Conservation (phyloP, 2,797 vertebrate genomes). For the Thunnus albacares region DNA sequence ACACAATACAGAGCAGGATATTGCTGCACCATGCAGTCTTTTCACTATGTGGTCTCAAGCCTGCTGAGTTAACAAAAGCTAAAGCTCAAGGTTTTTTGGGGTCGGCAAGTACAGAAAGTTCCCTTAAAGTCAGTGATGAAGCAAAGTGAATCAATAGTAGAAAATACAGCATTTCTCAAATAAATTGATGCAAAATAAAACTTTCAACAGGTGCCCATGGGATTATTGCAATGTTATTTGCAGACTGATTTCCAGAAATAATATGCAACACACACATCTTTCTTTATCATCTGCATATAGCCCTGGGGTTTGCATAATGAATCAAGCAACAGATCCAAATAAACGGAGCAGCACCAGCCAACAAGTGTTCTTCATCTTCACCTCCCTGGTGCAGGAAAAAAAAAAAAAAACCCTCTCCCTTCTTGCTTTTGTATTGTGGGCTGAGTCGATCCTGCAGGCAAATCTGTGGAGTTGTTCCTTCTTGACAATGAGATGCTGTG, state of each 20-base stretch:
- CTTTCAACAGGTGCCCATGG: slow-evolving; percentile 19
- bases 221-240: not conserved
- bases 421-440: slow-evolving; percentile 19
- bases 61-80: slow-evolving; percentile 71
- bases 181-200: slow-evolving; percentile 3
- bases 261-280: not conserved
- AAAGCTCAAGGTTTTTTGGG: slow-evolving; percentile 53
- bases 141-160: not conserved
- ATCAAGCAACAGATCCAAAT: slow-evolving; percentile 46
- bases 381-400: slow-evolving; percentile 8
- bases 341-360: slow-evolving; percentile 42
- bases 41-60: slow-evolving; percentile 70
- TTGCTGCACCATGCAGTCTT: slow-evolving; percentile 70
- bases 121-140: slow-evolving; percentile 36
- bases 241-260: not conserved
- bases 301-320: slow-evolving; percentile 31
- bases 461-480: slow-evolving; percentile 24
- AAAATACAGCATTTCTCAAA: slow-evolving; percentile 4
- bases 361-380: slow-evolving; percentile 39
- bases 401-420: not conserved
- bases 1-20: slow-evolving; percentile 72
- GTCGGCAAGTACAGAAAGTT: slow-evolving; percentile 29
- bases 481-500: slow-evolving; percentile 29
- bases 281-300: slow-evolving; percentile 36
- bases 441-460: not conserved